Evolutionary conservation across 2,797 vertebrate species (phyloP).

Genomic region (Squalus acanthias): DNA sequence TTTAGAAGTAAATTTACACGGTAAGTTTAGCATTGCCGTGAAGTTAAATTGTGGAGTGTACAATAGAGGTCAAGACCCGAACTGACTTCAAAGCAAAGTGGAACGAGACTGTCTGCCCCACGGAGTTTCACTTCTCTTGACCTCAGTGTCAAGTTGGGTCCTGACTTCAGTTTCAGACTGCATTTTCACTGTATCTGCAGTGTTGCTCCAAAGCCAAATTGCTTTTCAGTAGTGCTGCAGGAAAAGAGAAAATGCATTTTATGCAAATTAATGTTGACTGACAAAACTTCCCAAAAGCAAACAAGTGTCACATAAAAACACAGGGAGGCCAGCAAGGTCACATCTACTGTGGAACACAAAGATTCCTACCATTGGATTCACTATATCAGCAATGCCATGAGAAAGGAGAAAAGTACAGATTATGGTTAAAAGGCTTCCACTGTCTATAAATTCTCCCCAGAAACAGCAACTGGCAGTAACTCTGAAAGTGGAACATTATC

Average conservation of each 20-base stretch:
- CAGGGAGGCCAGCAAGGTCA: not conserved
- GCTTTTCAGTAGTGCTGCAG: no score
- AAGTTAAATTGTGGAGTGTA: not conserved
- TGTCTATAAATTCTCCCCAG: no score
- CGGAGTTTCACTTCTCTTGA: not conserved
- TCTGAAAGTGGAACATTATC: no score
- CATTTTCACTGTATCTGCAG: not conserved
- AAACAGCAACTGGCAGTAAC: no score
- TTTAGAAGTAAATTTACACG: not conserved
- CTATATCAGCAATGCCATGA: no score
- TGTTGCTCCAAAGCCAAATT: not conserved
- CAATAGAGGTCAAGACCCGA: not conserved
- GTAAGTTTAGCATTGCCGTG: not conserved
- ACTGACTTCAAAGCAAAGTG: not conserved
- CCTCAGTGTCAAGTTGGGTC: not conserved
- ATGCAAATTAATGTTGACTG: not conserved
- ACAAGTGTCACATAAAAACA: not conserved
- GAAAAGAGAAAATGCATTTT: no score
- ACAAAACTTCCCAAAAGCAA: not conserved
- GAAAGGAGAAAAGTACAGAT: no score
- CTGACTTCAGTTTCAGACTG: not conserved
- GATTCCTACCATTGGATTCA: no score
- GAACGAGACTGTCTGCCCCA: not conserved
- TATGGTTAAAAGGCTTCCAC: no score
- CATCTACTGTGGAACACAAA: not conserved